Evolutionary conservation across 2,113 vertebrate genomes (phyloP).

Genomic region (Perca flavescens): DNA sequence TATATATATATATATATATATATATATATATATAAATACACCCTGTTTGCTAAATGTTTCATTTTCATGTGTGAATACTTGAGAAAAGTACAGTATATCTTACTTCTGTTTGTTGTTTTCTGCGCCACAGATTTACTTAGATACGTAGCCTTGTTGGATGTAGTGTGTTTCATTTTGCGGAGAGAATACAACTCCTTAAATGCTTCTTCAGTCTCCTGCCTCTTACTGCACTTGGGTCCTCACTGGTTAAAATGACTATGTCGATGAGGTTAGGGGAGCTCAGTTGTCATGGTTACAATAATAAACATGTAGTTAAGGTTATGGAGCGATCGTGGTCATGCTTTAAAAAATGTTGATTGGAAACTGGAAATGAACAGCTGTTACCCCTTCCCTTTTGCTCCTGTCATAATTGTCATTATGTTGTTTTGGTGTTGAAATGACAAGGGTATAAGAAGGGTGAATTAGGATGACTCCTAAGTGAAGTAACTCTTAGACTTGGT

Average conservation of each 20-base stretch:
- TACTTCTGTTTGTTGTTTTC: neutral
- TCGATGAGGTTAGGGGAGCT: neutral
- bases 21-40: neutral
- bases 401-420: neutral
- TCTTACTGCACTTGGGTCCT: neutral
- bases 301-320: neutral
- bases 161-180: neutral
- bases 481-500: neutral
- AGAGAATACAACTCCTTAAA: neutral
- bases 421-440: neutral
- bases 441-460: too few species aligned
- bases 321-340: neutral
- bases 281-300: neutral
- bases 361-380: neutral
- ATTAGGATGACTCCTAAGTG: too few species aligned
- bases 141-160: neutral
- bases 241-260: neutral
- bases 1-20: too few species aligned
- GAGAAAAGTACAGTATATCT: too few species aligned
- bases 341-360: neutral
- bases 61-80: too few species aligned
- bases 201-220: neutral
- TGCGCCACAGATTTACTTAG: neutral
- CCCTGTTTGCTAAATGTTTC: neutral
- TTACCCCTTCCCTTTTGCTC: neutral